phyloP scores from a whole-genome alignment of 2,113 vertebrate species.

The Gallinago paraguaiae region DNA sequence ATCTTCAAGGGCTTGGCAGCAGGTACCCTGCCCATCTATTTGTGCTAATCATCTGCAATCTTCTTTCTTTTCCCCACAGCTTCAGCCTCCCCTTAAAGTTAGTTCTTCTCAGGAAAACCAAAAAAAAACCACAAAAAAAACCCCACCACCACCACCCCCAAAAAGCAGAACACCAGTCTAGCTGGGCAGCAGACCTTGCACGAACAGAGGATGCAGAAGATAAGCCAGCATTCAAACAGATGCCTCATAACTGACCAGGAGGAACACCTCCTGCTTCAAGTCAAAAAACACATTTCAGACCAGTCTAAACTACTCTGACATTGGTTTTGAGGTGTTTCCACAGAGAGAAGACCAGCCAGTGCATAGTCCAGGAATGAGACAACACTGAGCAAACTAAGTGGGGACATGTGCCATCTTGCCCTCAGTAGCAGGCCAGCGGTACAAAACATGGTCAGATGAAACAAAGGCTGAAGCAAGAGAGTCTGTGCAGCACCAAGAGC shows the following conservation, averaged over 20 bases:
- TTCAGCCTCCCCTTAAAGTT: background rate
- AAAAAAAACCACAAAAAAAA: background rate
- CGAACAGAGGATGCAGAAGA: background rate
- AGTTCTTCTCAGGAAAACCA: background rate
- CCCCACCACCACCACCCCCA: background rate
- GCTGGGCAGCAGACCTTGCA: background rate
- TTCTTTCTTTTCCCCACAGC: background rate
- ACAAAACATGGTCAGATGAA: constrained; percentile 4
- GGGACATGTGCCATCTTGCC: background rate
- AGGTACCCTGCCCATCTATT: background rate
- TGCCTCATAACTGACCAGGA: background rate
- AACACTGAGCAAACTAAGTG: background rate
- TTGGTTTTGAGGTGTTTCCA: background rate
- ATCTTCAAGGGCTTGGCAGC: background rate
- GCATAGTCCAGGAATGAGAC: background rate
- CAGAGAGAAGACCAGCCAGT: background rate
- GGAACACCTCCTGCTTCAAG: background rate
- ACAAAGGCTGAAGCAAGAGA: constrained; percentile 13
- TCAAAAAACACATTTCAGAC: background rate
- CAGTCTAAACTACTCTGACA: background rate
- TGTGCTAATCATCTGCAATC: background rate
- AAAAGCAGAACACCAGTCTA: background rate
- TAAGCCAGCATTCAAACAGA: background rate
- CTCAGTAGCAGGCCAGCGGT: background rate
- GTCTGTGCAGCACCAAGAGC: background rate